phyloP scores from a whole-genome alignment of 2,888 invertebrate genomes.

The Scaptomyza flava region DNA sequence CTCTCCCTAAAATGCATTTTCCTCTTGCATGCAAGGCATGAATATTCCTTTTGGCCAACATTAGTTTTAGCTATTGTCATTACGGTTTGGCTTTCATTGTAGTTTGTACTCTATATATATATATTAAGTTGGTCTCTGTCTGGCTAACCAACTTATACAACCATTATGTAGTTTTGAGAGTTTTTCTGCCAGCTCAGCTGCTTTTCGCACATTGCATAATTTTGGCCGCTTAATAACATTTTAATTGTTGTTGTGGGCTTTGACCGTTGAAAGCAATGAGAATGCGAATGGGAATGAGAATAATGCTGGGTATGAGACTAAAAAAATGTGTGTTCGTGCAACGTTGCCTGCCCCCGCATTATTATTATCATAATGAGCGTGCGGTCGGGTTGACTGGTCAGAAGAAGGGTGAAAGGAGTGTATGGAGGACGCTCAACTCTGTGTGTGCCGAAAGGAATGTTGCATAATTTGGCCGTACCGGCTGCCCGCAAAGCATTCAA shows the following conservation, averaged over 20 bases:
- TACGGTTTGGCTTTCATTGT: constrained; percentile 28
- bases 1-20: not conserved
- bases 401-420: not conserved
- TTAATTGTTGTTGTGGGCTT: constrained; percentile 78
- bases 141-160: constrained; percentile 12
- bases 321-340: constrained; percentile 39
- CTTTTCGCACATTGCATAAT: constrained; percentile 65
- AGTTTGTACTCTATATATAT: not conserved
- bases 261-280: constrained; percentile 46
- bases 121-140: constrained; percentile 20
- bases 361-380: constrained; percentile 76
- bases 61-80: constrained; percentile 44
- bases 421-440: not conserved
- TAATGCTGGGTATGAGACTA: too few species aligned
- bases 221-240: constrained; percentile 75
- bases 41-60: constrained; percentile 14
- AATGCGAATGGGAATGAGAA: not conserved
- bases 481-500: constrained; percentile 62
- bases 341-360: constrained; percentile 56
- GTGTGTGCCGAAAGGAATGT: constrained; percentile 66
- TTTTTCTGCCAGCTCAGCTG: constrained; percentile 50
- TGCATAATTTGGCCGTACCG: constrained; percentile 66
- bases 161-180: constrained; percentile 12
- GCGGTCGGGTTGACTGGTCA: constrained; percentile 50
- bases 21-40: not conserved